Conservation (phyloP, 2,888 invertebrate genomes). For the Caenorhabditis sinica region DNA sequence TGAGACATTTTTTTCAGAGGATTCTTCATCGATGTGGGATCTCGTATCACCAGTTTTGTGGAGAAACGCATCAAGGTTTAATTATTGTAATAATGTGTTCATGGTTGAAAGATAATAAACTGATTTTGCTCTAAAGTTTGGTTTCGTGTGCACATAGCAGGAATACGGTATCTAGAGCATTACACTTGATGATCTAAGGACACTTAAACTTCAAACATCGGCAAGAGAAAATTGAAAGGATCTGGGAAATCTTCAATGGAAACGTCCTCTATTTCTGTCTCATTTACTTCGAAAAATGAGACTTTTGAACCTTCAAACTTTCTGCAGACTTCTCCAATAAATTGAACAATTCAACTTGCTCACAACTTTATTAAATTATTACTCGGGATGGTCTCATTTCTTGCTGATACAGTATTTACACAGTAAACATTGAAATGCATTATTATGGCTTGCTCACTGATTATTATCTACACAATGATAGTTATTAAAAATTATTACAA, state of each 20-base stretch:
- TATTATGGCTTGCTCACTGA: constrained; percentile 3
- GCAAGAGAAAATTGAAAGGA: too few species aligned
- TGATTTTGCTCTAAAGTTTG: neutral
- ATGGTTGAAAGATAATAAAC: constrained; percentile 1
- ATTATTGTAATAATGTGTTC: constrained; percentile 1
- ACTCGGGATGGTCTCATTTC: constrained; percentile 15
- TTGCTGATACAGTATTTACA: constrained; percentile 13
- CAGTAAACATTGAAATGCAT: constrained; percentile 7
- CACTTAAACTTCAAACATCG: too few species aligned
- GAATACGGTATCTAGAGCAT: too few species aligned
- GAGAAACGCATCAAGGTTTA: constrained; percentile 48
- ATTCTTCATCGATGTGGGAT: constrained; percentile 47
- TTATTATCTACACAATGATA: constrained; percentile 21
- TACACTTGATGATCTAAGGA: too few species aligned
- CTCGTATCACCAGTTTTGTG: constrained; percentile 34
- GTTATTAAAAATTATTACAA: constrained; percentile 30
- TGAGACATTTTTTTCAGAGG: constrained; percentile 36
- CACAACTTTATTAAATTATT: constrained; percentile 37
- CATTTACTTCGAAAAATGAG: neutral
- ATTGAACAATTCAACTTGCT: neutral
- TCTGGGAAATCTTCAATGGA: too few species aligned
- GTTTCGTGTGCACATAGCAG: too few species aligned
- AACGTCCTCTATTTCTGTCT: neutral
- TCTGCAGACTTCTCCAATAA: too few species aligned
- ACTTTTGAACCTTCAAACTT: too few species aligned